A percentile compares a stretch with the other conserved stretches of the same genome.
phyloP scores from a whole-genome alignment of 2,797 vertebrate species.

The Myotis daubentonii region DNA sequence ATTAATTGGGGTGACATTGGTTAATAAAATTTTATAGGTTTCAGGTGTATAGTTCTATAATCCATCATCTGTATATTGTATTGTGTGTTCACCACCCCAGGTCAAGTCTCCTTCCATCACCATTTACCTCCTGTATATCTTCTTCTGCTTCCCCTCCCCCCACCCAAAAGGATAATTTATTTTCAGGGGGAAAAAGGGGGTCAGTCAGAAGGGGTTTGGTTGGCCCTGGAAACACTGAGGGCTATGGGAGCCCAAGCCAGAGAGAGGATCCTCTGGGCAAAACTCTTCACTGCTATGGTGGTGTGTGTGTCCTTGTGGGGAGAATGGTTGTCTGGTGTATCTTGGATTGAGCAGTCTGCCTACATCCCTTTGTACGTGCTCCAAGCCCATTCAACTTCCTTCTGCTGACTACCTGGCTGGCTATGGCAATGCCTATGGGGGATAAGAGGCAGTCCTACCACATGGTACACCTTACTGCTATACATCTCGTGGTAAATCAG shows the following conservation, averaged over 20 bases:
- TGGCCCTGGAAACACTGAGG: not conserved
- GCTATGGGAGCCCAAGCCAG: not conserved
- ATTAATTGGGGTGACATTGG: not conserved
- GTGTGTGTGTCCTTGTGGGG: not conserved
- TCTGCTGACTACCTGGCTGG: not conserved
- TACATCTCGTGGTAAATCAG: not conserved
- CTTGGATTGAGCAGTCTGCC: not conserved
- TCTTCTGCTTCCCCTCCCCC: not conserved
- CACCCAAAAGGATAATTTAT: not conserved
- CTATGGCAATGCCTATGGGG: not conserved
- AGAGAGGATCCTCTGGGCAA: not conserved
- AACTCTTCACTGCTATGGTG: not conserved
- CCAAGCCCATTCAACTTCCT: not conserved
- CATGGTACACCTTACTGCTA: fast-evolving
- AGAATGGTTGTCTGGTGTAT: not conserved
- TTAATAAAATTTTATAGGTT: not conserved
- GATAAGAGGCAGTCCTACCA: too few relatives aligned
- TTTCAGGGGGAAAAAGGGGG: not conserved
- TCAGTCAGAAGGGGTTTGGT: not conserved
- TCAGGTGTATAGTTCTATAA: not conserved
- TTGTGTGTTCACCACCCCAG: not conserved
- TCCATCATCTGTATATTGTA: not conserved
- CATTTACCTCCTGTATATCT: not conserved
- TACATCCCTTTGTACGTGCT: not conserved
- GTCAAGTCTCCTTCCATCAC: not conserved